These are phyloP conservation scores for Nautilus pompilius DNA, from an alignment of 1,140 invertebrate genomes.

Conservation along the genomic window DNA sequence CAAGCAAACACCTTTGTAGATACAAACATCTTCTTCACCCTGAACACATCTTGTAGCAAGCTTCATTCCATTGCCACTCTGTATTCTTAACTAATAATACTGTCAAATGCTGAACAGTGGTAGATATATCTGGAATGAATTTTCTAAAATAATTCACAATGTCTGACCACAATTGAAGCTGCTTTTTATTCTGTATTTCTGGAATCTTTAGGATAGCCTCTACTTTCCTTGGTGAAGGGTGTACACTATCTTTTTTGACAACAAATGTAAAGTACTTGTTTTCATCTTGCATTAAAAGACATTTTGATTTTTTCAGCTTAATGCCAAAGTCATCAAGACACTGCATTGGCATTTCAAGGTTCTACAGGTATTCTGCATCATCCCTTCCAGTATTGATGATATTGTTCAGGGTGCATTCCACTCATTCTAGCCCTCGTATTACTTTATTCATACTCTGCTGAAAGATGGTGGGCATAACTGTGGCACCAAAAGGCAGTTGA, in stretches of 20 bases:
- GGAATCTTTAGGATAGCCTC: slow-evolving; percentile 26
- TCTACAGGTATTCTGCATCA: slow-evolving; percentile 14
- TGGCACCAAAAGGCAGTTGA: slow-evolving; percentile 8
- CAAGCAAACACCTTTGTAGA: background rate
- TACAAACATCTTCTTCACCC: background rate
- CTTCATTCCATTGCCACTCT: slow-evolving; percentile 1
- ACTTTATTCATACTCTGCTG: slow-evolving; percentile 18
- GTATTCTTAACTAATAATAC: slow-evolving; percentile 5
- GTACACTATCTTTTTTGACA: slow-evolving; percentile 20
- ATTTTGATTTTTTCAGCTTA: slow-evolving; percentile 19
- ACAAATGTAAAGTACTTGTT: slow-evolving; percentile 41
- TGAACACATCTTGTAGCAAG: background rate
- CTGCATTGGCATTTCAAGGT: background rate
- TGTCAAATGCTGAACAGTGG: background rate
- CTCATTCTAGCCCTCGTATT: slow-evolving; percentile 5
- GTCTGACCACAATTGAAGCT: slow-evolving; percentile 8
- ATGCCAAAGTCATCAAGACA: slow-evolving; percentile 6
- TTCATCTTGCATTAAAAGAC: slow-evolving; percentile 17
- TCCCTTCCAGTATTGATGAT: slow-evolving; percentile 15
- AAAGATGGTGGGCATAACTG: slow-evolving; percentile 14
- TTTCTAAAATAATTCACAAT: slow-evolving; percentile 9
- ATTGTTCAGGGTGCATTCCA: slow-evolving; percentile 17
- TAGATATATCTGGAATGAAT: slow-evolving; percentile 8
- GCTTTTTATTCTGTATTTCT: slow-evolving; percentile 17
- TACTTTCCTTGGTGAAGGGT: slow-evolving; percentile 19